phyloP scores from a whole-genome alignment of 2,888 invertebrate genomes.

The Colostygia pectinataria region DNA sequence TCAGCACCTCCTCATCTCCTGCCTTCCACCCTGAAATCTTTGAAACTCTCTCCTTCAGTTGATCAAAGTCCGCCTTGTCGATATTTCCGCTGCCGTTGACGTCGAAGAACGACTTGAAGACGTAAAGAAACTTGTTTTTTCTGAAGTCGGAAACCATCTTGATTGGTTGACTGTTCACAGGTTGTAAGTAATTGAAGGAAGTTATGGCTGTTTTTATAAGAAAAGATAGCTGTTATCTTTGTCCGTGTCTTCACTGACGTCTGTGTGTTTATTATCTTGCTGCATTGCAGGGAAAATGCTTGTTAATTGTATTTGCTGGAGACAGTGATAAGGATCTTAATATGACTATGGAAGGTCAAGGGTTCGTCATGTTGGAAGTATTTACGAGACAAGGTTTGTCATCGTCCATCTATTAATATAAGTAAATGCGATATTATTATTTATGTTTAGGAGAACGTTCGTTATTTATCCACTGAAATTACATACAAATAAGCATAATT shows the following conservation, averaged over 20 bases:
- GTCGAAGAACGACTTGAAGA: constrained; percentile 94
- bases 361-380: background rate
- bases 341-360: background rate
- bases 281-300: constrained; percentile 38
- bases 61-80: constrained; percentile 93
- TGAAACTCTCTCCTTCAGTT: constrained; percentile 92
- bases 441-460: no score
- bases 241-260: constrained; percentile 26
- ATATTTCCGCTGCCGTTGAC: constrained; percentile 94
- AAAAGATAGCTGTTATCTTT: constrained; percentile 17
- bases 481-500: no score
- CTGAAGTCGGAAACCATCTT: constrained; percentile 91
- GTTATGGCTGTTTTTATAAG: constrained; percentile 21
- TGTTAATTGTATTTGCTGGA: constrained; percentile 13
- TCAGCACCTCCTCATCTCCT: constrained; percentile 87
- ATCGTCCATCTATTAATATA: no score
- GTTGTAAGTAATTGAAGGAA: constrained; percentile 26
- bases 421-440: no score
- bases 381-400: no score
- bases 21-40: constrained; percentile 90
- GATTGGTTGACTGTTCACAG: constrained; percentile 44
- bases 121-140: constrained; percentile 93
- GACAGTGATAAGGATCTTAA: constrained; percentile 1
- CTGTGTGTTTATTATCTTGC: constrained; percentile 31
- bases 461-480: no score